Conservation (phyloP, 53 echinoderm and acorn worm species). For the Stichopus horrens region DNA sequence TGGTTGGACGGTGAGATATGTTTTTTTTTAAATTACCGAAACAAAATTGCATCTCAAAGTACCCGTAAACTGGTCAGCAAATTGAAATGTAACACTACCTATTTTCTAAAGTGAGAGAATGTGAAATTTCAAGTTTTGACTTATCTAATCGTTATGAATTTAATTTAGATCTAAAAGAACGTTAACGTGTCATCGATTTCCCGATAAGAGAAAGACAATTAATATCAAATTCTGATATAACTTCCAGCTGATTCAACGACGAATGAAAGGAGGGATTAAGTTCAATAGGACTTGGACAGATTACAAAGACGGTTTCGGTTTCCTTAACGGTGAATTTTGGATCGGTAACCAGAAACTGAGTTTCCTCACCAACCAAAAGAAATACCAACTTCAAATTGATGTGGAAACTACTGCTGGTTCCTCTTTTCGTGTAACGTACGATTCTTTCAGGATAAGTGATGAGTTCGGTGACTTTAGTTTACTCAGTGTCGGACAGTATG, state of each 20-base stretch:
- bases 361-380: conserved; percentile 1
- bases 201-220: too few species aligned
- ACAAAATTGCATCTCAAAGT: too few species aligned
- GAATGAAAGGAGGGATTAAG: not conserved
- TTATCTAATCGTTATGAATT: too few species aligned
- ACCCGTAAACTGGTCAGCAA: too few species aligned
- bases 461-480: not conserved
- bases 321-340: conserved; percentile 12
- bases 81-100: too few species aligned
- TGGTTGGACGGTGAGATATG: too few species aligned
- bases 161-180: too few species aligned
- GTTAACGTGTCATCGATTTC: too few species aligned
- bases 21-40: too few species aligned
- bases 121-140: too few species aligned
- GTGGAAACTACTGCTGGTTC: not conserved
- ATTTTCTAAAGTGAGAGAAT: too few species aligned
- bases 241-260: conserved; percentile 15
- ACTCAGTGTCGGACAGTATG: not conserved
- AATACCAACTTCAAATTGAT: conserved; percentile 12
- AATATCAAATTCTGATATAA: not conserved
- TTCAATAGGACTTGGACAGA: not conserved
- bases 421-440: not conserved
- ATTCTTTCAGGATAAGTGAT: not conserved
- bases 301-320: conserved; percentile 31
- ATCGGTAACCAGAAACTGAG: conserved; percentile 19